A percentile compares a stretch with the other conserved stretches of the same genome.
Evolutionary conservation across 2,797 vertebrate species (phyloP).

Genomic region (Oreochromis mossambicus): DNA sequence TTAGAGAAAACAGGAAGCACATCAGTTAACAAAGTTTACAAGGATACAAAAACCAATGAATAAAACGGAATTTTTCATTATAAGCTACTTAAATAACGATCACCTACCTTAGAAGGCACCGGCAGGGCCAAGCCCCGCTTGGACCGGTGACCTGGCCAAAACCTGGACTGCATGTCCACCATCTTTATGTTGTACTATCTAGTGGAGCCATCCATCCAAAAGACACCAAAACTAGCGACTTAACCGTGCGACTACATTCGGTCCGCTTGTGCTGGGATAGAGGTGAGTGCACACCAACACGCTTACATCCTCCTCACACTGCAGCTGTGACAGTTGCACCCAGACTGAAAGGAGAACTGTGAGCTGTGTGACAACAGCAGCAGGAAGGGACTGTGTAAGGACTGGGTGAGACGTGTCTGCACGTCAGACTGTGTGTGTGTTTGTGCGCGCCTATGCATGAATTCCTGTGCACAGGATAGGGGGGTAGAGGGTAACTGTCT

Average conservation of each 20-base stretch:
- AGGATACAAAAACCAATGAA: background rate
- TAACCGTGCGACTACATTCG: background rate
- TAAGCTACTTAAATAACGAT: background rate
- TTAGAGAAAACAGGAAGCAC: constrained; percentile 51
- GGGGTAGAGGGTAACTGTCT: constrained; percentile 53
- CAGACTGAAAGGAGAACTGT: constrained; percentile 71
- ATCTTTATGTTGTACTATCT: constrained; percentile 27
- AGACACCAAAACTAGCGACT: background rate
- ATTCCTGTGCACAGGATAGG: constrained; percentile 24
- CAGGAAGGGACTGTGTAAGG: constrained; percentile 55
- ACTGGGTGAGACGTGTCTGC: constrained; percentile 4
- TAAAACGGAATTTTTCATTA: too few relatives aligned
- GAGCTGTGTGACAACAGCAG: constrained; percentile 58
- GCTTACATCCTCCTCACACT: constrained; percentile 36
- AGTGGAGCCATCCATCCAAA: constrained; percentile 35
- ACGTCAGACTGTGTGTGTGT: constrained; percentile 1
- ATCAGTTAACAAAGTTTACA: background rate
- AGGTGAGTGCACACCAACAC: background rate
- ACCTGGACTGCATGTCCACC: constrained; percentile 63
- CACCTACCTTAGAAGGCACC: constrained; percentile 56
- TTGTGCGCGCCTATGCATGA: constrained; percentile 20
- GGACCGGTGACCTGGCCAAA: constrained; percentile 28
- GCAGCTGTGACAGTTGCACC: constrained; percentile 54
- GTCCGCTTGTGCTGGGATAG: background rate
- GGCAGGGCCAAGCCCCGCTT: constrained; percentile 43